Conservation (phyloP, 2,888 invertebrate species). For the Luffia ferchaultella region DNA sequence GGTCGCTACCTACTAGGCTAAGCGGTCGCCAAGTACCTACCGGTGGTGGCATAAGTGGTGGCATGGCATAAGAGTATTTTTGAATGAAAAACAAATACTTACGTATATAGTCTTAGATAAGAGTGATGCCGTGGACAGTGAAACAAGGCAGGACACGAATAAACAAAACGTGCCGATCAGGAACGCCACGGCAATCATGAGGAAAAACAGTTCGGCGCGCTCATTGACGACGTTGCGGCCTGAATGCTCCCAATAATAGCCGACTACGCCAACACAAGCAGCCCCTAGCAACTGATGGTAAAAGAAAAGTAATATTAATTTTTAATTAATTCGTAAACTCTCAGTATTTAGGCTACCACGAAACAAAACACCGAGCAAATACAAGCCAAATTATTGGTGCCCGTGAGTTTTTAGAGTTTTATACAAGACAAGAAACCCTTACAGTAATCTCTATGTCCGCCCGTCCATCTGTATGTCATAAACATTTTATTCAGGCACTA, state of each 20-base stretch:
- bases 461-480: too few relatives aligned
- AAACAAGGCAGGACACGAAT: slow-evolving; percentile 76
- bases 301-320: too few relatives aligned
- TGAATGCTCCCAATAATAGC: slow-evolving; percentile 55
- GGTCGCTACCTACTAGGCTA: too few relatives aligned
- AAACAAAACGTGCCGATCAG: slow-evolving; percentile 82
- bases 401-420: slow-evolving; percentile 8
- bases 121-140: slow-evolving; percentile 82
- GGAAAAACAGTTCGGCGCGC: slow-evolving; percentile 72
- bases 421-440: background rate
- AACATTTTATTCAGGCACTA: too few relatives aligned
- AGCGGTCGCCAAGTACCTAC: too few relatives aligned
- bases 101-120: slow-evolving; percentile 83
- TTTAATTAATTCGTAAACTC: slow-evolving; percentile 5
- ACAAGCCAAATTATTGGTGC: slow-evolving; percentile 1
- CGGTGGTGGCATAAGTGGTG: too few relatives aligned
- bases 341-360: slow-evolving; percentile 7
- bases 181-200: slow-evolving; percentile 78
- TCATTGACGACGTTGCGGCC: slow-evolving; percentile 30
- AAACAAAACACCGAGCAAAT: slow-evolving; percentile 4
- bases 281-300: slow-evolving; percentile 76
- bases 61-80: too few relatives aligned
- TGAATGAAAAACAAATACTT: too few relatives aligned
- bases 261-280: slow-evolving; percentile 75
- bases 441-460: slow-evolving; percentile 15